phyloP scores from a whole-genome alignment of 1,140 invertebrate species.

The Heliconius melpomene region DNA sequence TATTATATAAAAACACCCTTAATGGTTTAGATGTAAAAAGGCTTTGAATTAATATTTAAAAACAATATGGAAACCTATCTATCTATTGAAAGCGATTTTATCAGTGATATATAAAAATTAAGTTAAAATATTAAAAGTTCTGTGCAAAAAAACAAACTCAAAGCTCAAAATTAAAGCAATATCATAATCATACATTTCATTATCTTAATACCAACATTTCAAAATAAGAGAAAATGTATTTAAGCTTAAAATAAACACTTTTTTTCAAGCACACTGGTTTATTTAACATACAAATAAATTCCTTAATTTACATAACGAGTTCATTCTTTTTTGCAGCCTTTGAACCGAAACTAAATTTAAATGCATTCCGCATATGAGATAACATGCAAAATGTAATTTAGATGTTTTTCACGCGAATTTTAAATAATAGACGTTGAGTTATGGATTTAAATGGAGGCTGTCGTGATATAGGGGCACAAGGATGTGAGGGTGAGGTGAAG shows the following conservation, averaged over 20 bases:
- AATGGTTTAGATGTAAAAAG: background rate
- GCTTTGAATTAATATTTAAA: no score
- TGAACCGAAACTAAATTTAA: constrained; percentile 42
- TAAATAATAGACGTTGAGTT: background rate
- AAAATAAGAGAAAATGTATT: constrained; percentile 15
- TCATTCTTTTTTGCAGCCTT: constrained; percentile 39
- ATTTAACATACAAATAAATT: constrained; percentile 38
- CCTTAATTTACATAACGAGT: constrained; percentile 41
- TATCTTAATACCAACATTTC: background rate
- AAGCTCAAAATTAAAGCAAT: background rate
- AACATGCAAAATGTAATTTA: constrained; percentile 39
- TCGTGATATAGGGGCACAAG: no score
- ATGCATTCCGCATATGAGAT: constrained; percentile 39
- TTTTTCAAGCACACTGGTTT: constrained; percentile 33
- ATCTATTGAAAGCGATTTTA: no score
- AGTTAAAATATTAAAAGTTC: background rate
- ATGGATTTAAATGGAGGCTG: background rate
- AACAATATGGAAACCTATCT: no score
- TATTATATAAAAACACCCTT: background rate
- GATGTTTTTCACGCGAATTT: constrained; percentile 27
- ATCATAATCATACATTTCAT: background rate
- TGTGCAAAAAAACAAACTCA: background rate
- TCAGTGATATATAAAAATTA: no score
- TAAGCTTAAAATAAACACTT: constrained; percentile 38
- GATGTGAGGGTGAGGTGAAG: no score